Base-by-base conservation (phyloP, 2,888 invertebrate genomes). In the Electrophaes corylata region DNA sequence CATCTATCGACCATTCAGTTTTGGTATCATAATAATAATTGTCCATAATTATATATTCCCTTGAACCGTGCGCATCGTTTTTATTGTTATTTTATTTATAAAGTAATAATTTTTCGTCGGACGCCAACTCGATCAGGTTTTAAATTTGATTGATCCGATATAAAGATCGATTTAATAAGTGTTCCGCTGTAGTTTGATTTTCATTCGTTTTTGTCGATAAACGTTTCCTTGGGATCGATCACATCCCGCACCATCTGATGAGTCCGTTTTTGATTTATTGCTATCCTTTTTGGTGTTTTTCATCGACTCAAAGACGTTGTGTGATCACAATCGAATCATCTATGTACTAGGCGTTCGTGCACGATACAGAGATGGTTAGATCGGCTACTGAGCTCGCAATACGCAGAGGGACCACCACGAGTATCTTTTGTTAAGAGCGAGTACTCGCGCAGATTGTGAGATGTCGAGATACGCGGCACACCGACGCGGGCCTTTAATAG, bases 71-170 rank as follows among this genome's bases (percentile, higher is more conserved):
- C 78, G 85, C 89, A 86, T 90, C 91, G 78, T 83, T 91, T 91
- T 91, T 91, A 91, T 91, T 91, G 91, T 90, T 91, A 91, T 91
- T 91, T 91, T 91, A 91, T 91, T 91, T 91, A 91, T 91, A 91
- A 91, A 89, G 88, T 91, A 87, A 88, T 90, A 89, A 88, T 90
- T 90, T 89, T 87, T 87, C 84, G 79, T 83, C 83, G 82, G 79
- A 78, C 84, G 82, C 62, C 83, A 84, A 87, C 80, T 86, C 84
- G 84, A 91, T 90, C 88, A 86, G 81, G 86, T 87, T 89, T 90
- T 85, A 87, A 91, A 89, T 90, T 90, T 91, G 91, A 91, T 91
- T 91, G 88, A 91, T 91, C 90, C 88, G 89, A 91, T 89, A 88
- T 86, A 85, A 89, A 88, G 85, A 90, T 89, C 90, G 86, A 88